Evolutionary conservation across 2,113 vertebrate genomes (phyloP), one percentile per base, ranked within the genome.

Genomic region (Phalacrocorax brasilianus): DNA sequence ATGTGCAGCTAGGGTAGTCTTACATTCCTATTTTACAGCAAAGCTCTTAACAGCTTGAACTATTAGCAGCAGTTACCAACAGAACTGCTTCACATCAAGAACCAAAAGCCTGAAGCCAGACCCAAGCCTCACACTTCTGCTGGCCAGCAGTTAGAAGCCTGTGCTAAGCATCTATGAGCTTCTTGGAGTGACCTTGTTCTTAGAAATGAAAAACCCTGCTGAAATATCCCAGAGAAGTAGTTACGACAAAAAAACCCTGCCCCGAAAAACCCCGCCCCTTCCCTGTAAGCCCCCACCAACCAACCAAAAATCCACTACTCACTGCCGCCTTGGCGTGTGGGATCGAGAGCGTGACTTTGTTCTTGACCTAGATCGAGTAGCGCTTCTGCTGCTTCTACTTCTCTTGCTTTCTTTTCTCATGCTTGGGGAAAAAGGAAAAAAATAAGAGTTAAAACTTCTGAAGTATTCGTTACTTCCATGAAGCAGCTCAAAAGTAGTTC

Each of bases 321-420:
- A 99, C 99, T 99, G 99, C 97, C 99, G 98, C 78, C 99, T 97
- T 30, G 99, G 98, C 5, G 98, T 99, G 45, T 98, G 99, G 2
- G 99, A 99, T 75, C 99, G 98, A 3, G 99, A 99, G 24, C 98
- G 95, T 0, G 99, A 99, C 42, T 99, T 98, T 17, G 99, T 99
- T 96, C 99, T 98, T 5, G 99, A 99, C 50, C 98, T 95, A 5
- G 99, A 99, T 8, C 98, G 97, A 88, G 99, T 99, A 21, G 96
- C 98, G 68, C 99, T 99, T 76, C 99, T 96, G 91, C 99, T 99
- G 97, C 98, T 99, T 53, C 99, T 98, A 47, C 99, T 99, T 30
- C 98, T 98, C 97, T 99, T 99, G 82, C 98, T 98, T 33, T 99
- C 99, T 96, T 99, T 99, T 87, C 99, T 98, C 93, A 99, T 95